phyloP scores from a whole-genome alignment of 2,113 vertebrate genomes.

The Mobula hypostoma region DNA sequence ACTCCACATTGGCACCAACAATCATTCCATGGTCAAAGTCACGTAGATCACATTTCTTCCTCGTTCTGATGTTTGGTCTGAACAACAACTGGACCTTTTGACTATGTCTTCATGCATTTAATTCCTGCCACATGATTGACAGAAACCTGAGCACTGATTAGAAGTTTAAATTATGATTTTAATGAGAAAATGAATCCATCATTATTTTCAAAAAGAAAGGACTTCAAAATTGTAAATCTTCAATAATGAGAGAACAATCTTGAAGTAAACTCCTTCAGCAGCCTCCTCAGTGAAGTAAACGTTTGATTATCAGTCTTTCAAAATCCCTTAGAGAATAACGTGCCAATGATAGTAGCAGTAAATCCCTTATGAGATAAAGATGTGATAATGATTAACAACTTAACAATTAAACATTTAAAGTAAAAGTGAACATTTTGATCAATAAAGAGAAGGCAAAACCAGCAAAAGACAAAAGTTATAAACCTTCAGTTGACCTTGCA shows the following conservation, averaged over 20 bases:
- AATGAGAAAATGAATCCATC: background rate
- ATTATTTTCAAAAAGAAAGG: background rate
- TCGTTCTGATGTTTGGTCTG: too few relatives aligned
- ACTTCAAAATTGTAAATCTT: background rate
- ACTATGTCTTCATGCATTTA: too few relatives aligned
- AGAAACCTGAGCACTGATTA: background rate
- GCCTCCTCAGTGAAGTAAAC: conserved; percentile 1
- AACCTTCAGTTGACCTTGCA: conserved; percentile 70
- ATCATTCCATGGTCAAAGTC: too few relatives aligned
- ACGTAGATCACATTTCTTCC: too few relatives aligned
- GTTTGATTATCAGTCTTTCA: background rate
- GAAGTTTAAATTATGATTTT: background rate
- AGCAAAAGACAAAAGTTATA: conserved; percentile 50
- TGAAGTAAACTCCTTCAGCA: background rate
- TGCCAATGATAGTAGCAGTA: conserved; percentile 42
- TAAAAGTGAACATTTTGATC: conserved; percentile 51
- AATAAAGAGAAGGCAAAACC: conserved; percentile 45
- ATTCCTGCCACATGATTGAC: too few relatives aligned
- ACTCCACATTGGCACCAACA: too few relatives aligned
- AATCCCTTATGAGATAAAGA: conserved; percentile 48
- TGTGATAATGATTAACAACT: conserved; percentile 58
- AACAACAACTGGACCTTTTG: too few relatives aligned
- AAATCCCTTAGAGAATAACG: conserved; percentile 34
- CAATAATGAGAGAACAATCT: background rate
- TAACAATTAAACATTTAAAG: conserved; percentile 63